Base-by-base conservation (phyloP, 2,888 invertebrate genomes). In the Chesias legatella region DNA sequence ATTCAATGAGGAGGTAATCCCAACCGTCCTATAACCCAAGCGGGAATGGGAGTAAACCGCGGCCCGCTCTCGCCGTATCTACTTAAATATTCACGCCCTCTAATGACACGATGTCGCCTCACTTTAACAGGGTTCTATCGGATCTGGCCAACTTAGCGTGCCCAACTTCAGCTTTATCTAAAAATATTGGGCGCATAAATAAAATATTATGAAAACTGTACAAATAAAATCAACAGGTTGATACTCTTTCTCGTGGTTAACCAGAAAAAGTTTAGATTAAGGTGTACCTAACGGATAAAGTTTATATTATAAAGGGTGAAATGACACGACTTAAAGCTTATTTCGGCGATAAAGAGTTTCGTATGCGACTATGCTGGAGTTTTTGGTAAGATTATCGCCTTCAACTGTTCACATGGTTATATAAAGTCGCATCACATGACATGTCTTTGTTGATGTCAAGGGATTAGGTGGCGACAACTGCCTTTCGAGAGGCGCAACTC, bases 31-130 rank as follows among this genome's bases (percentile, higher is more conserved):
- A 73, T 71, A 73, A 68, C 67, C 67, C 67, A 63, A 67, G 66
- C 70, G 72, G 71, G 69, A 67, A 63, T 58, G 67, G 60, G 68
- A 70, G 67, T 57, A 66, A 65, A 66, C 71, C 69, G 73, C 67
- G 73, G 67, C 58, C 63, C 67, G 71, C 65, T 67, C 72, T 71
- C 74, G 73, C 73, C 77, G 63, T 68, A 66, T 74, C 73, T 68
- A 68, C 72, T 84, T 76, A 83, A 83, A 82, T 82, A 84, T 84
- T 84, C 79, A 83, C 73, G 73, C 76, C 79, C 78, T 75, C 77
- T 83, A 83, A 83, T 83, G 82, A 82, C 80, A 79, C 76, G 74
- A 66, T 66, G 71, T 63, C 65, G 72, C 67, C 60, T 69, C 67
- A 65, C 68, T 74, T 62, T 66, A 69, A 78, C 75, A 75, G 67